Conservation (phyloP, 2,888 invertebrate genomes). For the Epicampocera succincta region DNA sequence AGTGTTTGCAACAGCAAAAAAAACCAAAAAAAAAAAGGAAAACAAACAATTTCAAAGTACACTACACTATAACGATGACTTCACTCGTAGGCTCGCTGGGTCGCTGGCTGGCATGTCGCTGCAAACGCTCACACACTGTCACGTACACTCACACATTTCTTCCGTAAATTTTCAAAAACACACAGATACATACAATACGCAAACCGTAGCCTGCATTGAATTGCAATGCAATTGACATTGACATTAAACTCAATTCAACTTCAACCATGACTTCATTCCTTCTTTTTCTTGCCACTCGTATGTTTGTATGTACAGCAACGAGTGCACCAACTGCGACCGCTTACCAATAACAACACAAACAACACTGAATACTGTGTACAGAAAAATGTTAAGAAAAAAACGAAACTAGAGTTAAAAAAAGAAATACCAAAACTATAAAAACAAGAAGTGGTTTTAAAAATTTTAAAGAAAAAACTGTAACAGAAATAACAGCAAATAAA, state of each 20-base stretch:
- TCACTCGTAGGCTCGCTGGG: slow-evolving; percentile 48
- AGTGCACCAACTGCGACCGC: slow-evolving; percentile 23
- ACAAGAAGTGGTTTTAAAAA: slow-evolving; percentile 55
- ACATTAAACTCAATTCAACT: slow-evolving; percentile 72
- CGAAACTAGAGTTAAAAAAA: slow-evolving; percentile 19
- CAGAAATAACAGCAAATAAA: slow-evolving; percentile 62
- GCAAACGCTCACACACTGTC: slow-evolving; percentile 37
- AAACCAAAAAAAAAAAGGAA: neutral
- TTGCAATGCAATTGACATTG: slow-evolving; percentile 68
- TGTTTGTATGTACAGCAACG: slow-evolving; percentile 30
- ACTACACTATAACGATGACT: slow-evolving; percentile 64
- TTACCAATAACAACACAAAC: slow-evolving; percentile 34
- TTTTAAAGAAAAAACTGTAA: slow-evolving; percentile 48
- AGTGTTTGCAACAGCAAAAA: slow-evolving; percentile 11
- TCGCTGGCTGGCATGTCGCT: slow-evolving; percentile 1
- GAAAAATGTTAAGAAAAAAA: slow-evolving; percentile 28
- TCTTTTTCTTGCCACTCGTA: slow-evolving; percentile 58
- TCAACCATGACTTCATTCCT: slow-evolving; percentile 70
- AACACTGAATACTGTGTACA: slow-evolving; percentile 40
- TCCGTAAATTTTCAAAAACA: slow-evolving; percentile 8
- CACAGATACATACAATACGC: neutral
- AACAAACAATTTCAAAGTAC: neutral
- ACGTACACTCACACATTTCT: slow-evolving; percentile 33
- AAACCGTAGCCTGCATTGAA: slow-evolving; percentile 59
- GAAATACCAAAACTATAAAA: slow-evolving; percentile 55